Conservation (phyloP, 92 coral and sea anemone species). For the Porites evermanni region DNA sequence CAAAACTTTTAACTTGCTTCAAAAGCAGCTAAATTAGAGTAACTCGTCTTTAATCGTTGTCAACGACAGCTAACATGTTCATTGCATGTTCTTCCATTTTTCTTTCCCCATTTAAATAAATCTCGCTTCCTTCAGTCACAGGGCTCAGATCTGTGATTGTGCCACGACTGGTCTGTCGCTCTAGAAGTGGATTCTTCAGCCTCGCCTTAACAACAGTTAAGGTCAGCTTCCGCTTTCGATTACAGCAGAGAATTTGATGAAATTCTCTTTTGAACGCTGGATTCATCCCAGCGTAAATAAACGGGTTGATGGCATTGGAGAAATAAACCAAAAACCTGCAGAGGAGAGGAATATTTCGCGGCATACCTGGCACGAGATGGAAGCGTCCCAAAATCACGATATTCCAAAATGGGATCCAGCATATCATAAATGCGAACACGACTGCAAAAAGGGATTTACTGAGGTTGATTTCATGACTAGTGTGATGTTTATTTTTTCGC, state of each 20-base stretch:
- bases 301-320: constrained; percentile 8
- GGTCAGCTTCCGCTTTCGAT: background rate
- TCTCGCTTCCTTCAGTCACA: background rate
- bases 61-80: background rate
- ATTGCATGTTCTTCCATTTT: background rate
- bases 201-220: background rate
- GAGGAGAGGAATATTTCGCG: background rate
- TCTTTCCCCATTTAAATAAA: background rate
- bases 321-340: background rate
- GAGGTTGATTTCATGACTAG: background rate
- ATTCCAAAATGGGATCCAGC: constrained; percentile 7
- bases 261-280: background rate
- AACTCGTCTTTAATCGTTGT: background rate
- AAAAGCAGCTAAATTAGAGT: background rate
- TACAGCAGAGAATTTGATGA: background rate
- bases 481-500: background rate
- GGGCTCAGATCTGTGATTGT: background rate
- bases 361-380: background rate
- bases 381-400: background rate
- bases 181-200: background rate
- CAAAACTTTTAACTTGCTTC: background rate
- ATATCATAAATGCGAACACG: background rate
- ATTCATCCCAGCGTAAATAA: constrained; percentile 7
- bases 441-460: background rate
- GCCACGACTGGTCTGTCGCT: background rate